Evolutionary conservation across 2,113 vertebrate genomes (phyloP), one percentile per base, ranked within the genome.

Genomic region (Heterotilapia buettikoferi): DNA sequence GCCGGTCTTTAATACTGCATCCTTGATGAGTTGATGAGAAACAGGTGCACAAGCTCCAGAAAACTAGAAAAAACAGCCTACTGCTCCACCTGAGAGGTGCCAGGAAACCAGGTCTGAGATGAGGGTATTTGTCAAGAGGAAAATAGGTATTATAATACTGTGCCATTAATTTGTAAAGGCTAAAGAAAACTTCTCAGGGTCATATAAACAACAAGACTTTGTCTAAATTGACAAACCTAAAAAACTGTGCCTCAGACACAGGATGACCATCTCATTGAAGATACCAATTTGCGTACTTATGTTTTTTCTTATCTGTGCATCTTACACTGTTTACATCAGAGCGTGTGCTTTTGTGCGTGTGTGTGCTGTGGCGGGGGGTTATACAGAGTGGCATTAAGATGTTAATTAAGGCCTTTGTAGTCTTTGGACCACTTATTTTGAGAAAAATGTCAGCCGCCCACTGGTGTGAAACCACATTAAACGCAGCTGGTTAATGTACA

Each of bases 381-480:
- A 73, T 54, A 16, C 53, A 36, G 43, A 86, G 84, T 78, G 59
- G 57, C 84, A 90, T 85, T 89, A 88, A 84, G 84, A 86, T 87
- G 85, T 91, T 89, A 91, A 93, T 93, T 91, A 93, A 90, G 73
- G 52, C 38, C 82, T 90, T 81, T 94, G 89, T 86, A 80, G 57
- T 94, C 86, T 87, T 84, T 13, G 3, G 88, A 92, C 86, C 86
- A 89, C 90, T 94, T 86, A 89, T 83, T 85, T 90, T 88, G 57
- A 47, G 40, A 73, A 87, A 93, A 91, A 87, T 91, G 91, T 89
- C 90, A 92, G 63, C 84, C 6, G 38, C 86, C 86, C 80, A 89
- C 86, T 86, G 50, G 57, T 89, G 93, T 88, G 84, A 90, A 93
- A 91, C 50, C 73, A 79, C 84, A 91, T 92, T 90, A 90, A 94